Evolutionary conservation across 2,797 vertebrate genomes (phyloP), one percentile per base, ranked within the genome.

Genomic region (Sebastes aleutianus): DNA sequence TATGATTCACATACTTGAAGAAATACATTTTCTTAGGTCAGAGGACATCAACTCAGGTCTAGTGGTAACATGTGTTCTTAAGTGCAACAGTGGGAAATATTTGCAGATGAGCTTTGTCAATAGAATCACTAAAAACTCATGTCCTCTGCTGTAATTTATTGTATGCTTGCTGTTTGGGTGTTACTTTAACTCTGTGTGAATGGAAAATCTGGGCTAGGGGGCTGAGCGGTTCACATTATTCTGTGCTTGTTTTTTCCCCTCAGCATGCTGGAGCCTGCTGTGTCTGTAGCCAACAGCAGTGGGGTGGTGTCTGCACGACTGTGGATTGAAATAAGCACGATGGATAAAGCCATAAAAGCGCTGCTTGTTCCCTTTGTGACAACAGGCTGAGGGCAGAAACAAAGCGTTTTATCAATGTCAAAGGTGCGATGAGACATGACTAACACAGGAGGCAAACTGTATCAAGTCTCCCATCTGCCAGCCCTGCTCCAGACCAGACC

Each of bases 401-500:
- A 93, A 93, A 93, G 87, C 75, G 88, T 89, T 90, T 89, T 89
- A 89, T 87, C 91, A 84, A 91, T 88, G 88, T 93, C 88, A 92
- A 93, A 86, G 86, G 87, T 93, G 89, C 89, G 77, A 90, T 89
- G 91, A 94, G 89, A 91, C 92, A 92, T 93, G 91, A 94, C 88
- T 92, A 92, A 95, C 87, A 88, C 87, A 88, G 88, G 86, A 90
- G 89, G 85, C 93, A 92, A 88, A 88, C 85, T 85, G 83, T 83
- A 83, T 85, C 85, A 91, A 81, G 83, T 79, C 79, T 84, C 79
- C 88, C 89, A 93, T 93, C 89, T 91, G 88, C 75, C 87, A 87
- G 69, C 76, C 74, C 72, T 34, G 76, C 81, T 89, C 84, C 85
- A 83, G 81, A 87, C 71, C 75, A 87, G 72, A 88, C 85, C 16